Base-by-base conservation (phyloP, 2,888 invertebrate species). In the Andrena bicolor region DNA sequence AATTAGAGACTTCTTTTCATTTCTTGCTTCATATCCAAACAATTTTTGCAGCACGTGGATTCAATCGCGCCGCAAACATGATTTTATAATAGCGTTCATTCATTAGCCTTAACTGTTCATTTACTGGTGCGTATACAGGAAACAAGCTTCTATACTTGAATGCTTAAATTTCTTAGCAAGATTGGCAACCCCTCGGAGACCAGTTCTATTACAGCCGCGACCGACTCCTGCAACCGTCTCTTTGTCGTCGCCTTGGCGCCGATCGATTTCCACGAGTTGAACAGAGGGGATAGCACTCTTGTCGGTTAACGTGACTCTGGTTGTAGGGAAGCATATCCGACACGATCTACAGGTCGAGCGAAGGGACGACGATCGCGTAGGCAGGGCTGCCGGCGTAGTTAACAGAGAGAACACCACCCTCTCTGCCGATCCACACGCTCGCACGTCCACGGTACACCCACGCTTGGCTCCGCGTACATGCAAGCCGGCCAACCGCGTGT, bases 281-380 rank as follows among this genome's bases (percentile, higher is more conserved):
- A 72, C 64, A 65, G 82, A 71, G 66, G 81, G 69, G 58, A 73
- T 20, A 56, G 23, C 56, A 23, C 56, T 56, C 56, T 56, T 20
- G 23, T 7, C 60, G 63, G 53, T 30, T 66, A 79, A 78, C 75
- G 75, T 51, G 75, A 82, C 49, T 72, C 53, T 23, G 60, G 72
- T 69, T 78, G 78, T 82, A 70, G 79, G 56, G 69, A n/a, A 68
- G 58, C 60, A 64, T 83, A 83, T 83, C 83, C 70, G 66, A 79
- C 77, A 80, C 82, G 79, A 86, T 84, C 82, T 84, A 83, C 86
- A 82, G 82, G 82, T 86, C 82, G 76, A 69, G 26, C 84, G 79
- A 86, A 84, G 86, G 41, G 84, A 84, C 74, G 64, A 79, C 75
- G 84, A 70, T 68, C 63, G 77, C 70, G 73, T 76, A 71, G 83